Base-by-base conservation (phyloP, 2,797 vertebrate genomes). In the Leucoraja ocellata region DNA sequence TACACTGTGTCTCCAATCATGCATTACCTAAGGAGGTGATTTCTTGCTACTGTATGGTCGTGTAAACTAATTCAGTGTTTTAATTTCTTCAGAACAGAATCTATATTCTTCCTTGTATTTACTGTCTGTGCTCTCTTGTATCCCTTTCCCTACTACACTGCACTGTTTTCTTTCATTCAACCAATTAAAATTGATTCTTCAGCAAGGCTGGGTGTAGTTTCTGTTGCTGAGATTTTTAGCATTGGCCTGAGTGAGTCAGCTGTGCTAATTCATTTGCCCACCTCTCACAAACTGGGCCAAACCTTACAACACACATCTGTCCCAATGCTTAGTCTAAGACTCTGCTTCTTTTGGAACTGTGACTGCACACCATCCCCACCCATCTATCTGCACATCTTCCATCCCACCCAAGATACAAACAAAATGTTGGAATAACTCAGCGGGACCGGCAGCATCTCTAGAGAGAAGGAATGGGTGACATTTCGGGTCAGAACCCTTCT, bases 1-100 rank as follows among this genome's bases (percentile, higher is more conserved):
- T 95, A 94, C 94, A 94, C 84, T 94, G 94, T 95, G 71, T 68
- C 78, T 94, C 46, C 39, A 68, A 28, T 32, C 21, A 91, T n/a
- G 21, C 58, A 9, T 13, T 65, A 93, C 74, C 21, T 65, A 25
- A 61, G 74, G 54, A 61, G 78, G 32, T 23, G 1, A 92, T 76
- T 92, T 58, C 10, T 46, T 73, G 23, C 76, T 9, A 46, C 39
- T 36, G 6, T 46, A 9, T 28, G 25, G 4, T 28, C 23, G 54
- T 74, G 14, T 76, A 74, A 54, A 16, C 5, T 54, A 25, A 46
- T 54, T 46, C 5, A 91, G 36, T 21, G 46, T 76, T 92, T 74
- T 92, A 92, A 11, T 46, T 92, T 92, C 36, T 28, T n/a, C 39
- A 2, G 36, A 91, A 71, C 39, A 71, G 14, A 36, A 71, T 91